phyloP scores from a whole-genome alignment of 2,797 vertebrate genomes.

The Poeciliopsis gracilis region DNA sequence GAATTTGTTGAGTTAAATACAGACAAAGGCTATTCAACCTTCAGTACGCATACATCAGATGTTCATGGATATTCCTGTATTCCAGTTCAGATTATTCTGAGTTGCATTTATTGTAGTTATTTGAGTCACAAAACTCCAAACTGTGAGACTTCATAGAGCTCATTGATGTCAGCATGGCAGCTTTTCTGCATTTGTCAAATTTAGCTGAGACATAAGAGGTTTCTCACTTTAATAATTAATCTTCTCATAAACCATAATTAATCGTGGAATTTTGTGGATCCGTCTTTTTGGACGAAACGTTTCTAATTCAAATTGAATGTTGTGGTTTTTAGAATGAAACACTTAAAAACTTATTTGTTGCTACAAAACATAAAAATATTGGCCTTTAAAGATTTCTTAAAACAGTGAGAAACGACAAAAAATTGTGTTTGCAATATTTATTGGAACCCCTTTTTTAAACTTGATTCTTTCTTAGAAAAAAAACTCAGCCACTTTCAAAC shows the following conservation, averaged over 20 bases:
- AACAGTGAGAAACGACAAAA: background rate
- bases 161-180: background rate
- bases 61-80: background rate
- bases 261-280: background rate
- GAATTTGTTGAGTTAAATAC: no score
- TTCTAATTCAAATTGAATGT: background rate
- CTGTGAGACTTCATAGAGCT: background rate
- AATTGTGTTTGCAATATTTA: background rate
- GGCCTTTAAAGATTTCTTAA: background rate
- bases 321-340: background rate
- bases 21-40: no score
- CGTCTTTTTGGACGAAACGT: background rate
- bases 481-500: background rate
- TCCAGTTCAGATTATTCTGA: background rate
- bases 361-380: background rate
- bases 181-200: background rate
- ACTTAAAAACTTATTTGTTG: background rate
- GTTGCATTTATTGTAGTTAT: background rate
- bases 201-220: background rate
- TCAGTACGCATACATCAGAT: no score
- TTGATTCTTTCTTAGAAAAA: background rate
- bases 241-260: background rate
- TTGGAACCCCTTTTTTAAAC: background rate
- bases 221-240: background rate
- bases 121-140: background rate